Evolutionary conservation across 1,140 invertebrate species (phyloP).

Genomic region (Helicoverpa zea): DNA sequence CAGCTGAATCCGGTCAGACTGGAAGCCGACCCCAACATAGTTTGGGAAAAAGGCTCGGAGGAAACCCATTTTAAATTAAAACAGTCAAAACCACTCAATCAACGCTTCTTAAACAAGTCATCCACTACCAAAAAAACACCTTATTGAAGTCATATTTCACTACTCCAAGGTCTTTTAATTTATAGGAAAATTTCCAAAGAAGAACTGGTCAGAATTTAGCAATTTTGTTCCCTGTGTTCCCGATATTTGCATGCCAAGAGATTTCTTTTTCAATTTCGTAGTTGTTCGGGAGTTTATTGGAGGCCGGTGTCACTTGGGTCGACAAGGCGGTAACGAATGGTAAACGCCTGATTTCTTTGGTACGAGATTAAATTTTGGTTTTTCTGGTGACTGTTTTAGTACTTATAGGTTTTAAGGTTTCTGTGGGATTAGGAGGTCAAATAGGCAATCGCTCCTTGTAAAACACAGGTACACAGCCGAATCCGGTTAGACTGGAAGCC

Average conservation of each 20-base stretch:
- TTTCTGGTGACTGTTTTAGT: not conserved
- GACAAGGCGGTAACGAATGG: constrained; percentile 55
- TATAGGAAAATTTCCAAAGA: constrained; percentile 44
- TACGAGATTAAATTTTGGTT: constrained; percentile 24
- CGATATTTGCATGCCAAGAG: constrained; percentile 68
- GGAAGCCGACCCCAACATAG: too few relatives aligned
- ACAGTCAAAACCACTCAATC: too few relatives aligned
- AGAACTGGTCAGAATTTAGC: constrained; percentile 61
- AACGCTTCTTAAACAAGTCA: too few relatives aligned
- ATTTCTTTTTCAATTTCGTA: constrained; percentile 80
- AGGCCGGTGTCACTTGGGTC: constrained; percentile 62
- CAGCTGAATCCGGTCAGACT: too few relatives aligned
- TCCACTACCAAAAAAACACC: not conserved
- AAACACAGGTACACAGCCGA: too few relatives aligned
- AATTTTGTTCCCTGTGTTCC: constrained; percentile 62
- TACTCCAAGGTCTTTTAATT: constrained; percentile 44
- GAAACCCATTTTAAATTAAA: too few relatives aligned
- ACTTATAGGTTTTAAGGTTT: too few relatives aligned
- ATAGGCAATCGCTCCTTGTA: too few relatives aligned
- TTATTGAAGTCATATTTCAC: constrained; percentile 48
- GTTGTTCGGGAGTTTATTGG: constrained; percentile 74
- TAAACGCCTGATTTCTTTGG: constrained; percentile 20
- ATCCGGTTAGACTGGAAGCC: too few relatives aligned
- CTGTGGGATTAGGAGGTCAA: too few relatives aligned
- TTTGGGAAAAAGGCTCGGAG: too few relatives aligned